Evolutionary conservation across 2,888 invertebrate genomes (phyloP).

Genomic region (Eupelmus urozonus): DNA sequence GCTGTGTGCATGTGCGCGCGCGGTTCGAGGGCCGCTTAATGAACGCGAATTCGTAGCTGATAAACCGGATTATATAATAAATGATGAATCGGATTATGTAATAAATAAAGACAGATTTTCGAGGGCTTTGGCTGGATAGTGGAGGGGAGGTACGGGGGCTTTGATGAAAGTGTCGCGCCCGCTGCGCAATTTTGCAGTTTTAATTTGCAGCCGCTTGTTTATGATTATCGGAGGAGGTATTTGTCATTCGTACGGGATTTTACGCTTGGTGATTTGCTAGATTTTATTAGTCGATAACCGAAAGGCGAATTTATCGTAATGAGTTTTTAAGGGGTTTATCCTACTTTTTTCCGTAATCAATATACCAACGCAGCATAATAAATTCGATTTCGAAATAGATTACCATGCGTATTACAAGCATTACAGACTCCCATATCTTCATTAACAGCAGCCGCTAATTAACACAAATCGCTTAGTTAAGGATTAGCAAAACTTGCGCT

Average conservation of each 20-base stretch:
- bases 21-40: slow-evolving; percentile 4
- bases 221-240: neutral
- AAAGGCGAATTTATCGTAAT: too few relatives aligned
- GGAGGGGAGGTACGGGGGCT: too few relatives aligned
- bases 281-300: neutral
- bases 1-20: too few relatives aligned
- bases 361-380: too few relatives aligned
- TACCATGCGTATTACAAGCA: too few relatives aligned
- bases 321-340: too few relatives aligned
- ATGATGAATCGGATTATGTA: slow-evolving; percentile 39
- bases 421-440: too few relatives aligned
- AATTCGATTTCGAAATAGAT: too few relatives aligned
- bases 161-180: neutral
- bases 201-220: neutral
- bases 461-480: too few relatives aligned
- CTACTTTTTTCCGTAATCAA: too few relatives aligned
- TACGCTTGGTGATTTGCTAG: neutral
- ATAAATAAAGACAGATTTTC: slow-evolving; percentile 38
- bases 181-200: slow-evolving; percentile 11
- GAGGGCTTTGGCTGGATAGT: neutral
- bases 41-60: slow-evolving; percentile 30
- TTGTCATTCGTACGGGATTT: neutral
- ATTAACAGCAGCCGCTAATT: too few relatives aligned
- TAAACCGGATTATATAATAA: slow-evolving; percentile 40
- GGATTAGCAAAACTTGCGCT: too few relatives aligned